Base-by-base conservation (phyloP, 2,797 vertebrate species). In the Xenopus petersii region DNA sequence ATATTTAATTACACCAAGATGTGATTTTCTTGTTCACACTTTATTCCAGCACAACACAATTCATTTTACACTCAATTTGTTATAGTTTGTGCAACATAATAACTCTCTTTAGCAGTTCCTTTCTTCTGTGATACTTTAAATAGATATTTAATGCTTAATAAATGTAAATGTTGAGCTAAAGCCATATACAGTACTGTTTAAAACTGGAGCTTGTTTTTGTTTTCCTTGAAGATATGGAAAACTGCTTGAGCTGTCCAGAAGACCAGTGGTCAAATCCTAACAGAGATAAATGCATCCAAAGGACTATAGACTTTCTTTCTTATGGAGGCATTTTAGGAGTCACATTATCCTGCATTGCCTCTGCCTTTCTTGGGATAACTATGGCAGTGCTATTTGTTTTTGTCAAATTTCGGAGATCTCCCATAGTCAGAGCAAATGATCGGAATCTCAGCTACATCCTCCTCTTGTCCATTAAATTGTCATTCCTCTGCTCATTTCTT, bases 221-320 rank as follows among this genome's bases (percentile, higher is more conserved):
- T 5, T 5, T 42, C 36, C 36, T 42, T 9, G 8, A 51, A 69
- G 67, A 69, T 42, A 58, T 58, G 54, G 36, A 36, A 42, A 11
- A 64, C 2, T 64, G 62, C 24, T 9, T 17, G 13, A 15, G 2
- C 5, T 64, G 62, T 17, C 36, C 62, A 42, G 62, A 64, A 46
- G 68, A 70, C 48, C n/a, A 60, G 15, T 60, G 68, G 68, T 36
- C 68, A 3, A 56, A 70, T 48, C 33, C 17, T 9, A 24, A 12
- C 2, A 70, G 17, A 58, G 16, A 56, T n/a, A 56, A 21, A n/a
- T 69, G 67, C n/a, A 42, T 59, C 30, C 8, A 16, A 12, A 56
- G 36, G 30, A 46, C 15, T 3, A 36, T 56, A n/a, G 16, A 33
- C 12, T 58, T 42, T 51, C 26, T 69, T 11, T n/a, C 36, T 11